phyloP scores from a whole-genome alignment of 2,113 vertebrate genomes.

The Phylloscopus whistleri region DNA sequence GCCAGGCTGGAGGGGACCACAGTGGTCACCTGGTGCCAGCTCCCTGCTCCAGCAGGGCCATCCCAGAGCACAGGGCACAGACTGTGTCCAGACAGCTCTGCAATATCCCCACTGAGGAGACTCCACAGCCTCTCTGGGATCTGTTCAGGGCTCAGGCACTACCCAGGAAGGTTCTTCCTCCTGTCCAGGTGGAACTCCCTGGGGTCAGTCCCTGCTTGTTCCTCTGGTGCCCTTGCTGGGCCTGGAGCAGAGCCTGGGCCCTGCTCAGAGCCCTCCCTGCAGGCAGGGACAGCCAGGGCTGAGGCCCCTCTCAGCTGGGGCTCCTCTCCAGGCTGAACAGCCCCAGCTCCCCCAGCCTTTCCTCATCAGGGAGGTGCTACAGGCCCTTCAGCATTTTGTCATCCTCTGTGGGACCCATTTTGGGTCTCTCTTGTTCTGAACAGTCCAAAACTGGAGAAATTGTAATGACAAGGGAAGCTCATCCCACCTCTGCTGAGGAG shows the following conservation, averaged over 20 bases:
- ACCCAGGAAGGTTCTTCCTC: too few species aligned
- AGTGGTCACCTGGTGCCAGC: neutral
- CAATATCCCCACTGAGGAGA: neutral
- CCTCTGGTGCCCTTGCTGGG: too few species aligned
- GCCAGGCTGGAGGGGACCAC: neutral
- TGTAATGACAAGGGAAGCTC: neutral
- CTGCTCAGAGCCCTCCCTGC: too few species aligned
- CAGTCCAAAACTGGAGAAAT: neutral
- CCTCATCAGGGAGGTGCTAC: rapidly evolving
- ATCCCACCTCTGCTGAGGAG: neutral
- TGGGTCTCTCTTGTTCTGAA: neutral
- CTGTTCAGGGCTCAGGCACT: rapidly evolving
- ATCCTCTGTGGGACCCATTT: neutral
- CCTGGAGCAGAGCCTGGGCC: too few species aligned
- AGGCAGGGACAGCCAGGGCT: too few species aligned
- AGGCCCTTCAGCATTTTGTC: neutral
- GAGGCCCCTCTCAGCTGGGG: too few species aligned
- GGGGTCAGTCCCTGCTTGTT: too few species aligned
- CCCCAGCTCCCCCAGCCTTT: neutral
- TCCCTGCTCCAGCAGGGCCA: neutral
- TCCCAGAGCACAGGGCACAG: neutral
- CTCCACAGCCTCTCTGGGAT: neutral
- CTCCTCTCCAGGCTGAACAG: too few species aligned
- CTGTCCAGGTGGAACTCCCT: too few species aligned
- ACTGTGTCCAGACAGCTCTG: neutral